A percentile compares a stretch with the other conserved stretches of the same genome.
Conservation (phyloP, 2,888 invertebrate genomes). For the Lochmaea capreae region DNA sequence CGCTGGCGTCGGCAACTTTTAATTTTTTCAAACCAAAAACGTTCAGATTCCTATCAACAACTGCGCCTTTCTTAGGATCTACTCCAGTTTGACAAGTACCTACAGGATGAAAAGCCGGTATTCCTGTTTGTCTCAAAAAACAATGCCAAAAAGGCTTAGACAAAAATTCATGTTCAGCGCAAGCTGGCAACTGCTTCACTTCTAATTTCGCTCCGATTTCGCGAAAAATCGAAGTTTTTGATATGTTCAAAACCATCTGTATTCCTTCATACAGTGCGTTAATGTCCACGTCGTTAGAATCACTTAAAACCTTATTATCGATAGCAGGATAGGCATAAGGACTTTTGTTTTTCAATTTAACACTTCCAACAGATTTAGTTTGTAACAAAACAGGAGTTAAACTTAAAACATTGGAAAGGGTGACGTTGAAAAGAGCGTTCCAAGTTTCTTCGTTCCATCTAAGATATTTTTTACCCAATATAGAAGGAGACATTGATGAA, state of each 20-base stretch:
- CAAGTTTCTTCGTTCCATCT: slow-evolving; percentile 52
- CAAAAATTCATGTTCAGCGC: slow-evolving; percentile 25
- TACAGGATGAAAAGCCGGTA: slow-evolving; percentile 70
- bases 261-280: slow-evolving; percentile 68
- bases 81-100: slow-evolving; percentile 79
- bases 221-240: slow-evolving; percentile 67
- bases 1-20: slow-evolving; percentile 75
- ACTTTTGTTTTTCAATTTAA: slow-evolving; percentile 56
- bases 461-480: slow-evolving; percentile 60
- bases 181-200: slow-evolving; percentile 32
- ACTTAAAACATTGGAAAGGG: slow-evolving; percentile 27
- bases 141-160: slow-evolving; percentile 42
- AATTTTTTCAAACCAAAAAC: slow-evolving; percentile 71
- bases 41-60: slow-evolving; percentile 72
- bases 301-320: slow-evolving; percentile 74
- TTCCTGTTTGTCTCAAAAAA: slow-evolving; percentile 34
- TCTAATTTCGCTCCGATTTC: slow-evolving; percentile 66
- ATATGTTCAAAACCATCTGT: slow-evolving; percentile 62
- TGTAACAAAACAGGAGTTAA: slow-evolving; percentile 34
- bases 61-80: slow-evolving; percentile 68
- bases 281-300: slow-evolving; percentile 66
- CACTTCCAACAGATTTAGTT: slow-evolving; percentile 71
- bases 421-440: slow-evolving; percentile 63
- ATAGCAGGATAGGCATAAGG: slow-evolving; percentile 65
- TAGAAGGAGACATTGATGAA: slow-evolving; percentile 67